Evolutionary conservation across 2,797 vertebrate genomes (phyloP).

Genomic region (Morus bassanus): DNA sequence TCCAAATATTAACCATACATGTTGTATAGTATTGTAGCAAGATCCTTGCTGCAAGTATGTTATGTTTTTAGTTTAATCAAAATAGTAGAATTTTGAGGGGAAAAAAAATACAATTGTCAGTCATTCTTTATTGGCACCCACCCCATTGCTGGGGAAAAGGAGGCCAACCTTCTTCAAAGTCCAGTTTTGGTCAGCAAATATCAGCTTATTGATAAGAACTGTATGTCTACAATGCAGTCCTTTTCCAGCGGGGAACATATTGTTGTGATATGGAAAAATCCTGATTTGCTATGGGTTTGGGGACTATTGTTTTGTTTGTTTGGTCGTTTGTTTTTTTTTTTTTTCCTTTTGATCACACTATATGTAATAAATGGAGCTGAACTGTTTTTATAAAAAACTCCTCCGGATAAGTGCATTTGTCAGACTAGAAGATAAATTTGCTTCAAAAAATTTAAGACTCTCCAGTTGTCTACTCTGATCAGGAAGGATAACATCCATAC

Average conservation of each 20-base stretch:
- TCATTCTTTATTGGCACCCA: neutral
- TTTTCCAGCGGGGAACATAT: neutral
- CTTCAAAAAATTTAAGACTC: neutral
- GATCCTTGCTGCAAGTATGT: neutral
- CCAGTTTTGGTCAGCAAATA: neutral
- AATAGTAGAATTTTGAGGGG: neutral
- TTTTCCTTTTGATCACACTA: neutral
- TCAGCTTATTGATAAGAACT: neutral
- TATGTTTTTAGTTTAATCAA: neutral
- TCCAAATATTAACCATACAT: neutral
- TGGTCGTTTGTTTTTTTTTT: accelerated
- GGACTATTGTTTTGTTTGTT: neutral
- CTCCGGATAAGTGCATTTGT: neutral
- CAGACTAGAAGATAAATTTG: neutral
- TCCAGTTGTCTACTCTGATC: neutral
- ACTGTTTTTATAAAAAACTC: neutral
- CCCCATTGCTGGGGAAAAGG: neutral
- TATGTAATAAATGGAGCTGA: neutral
- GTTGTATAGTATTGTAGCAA: neutral
- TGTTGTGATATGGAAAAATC: neutral
- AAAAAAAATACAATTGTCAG: neutral
- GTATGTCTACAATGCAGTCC: neutral
- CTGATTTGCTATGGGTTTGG: neutral
- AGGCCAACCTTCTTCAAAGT: neutral
- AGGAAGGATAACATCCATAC: neutral